A percentile compares a stretch with the other conserved stretches of the same genome.
Conservation (phyloP, 2,888 invertebrate genomes). For the Cryptocephalus moraei region DNA sequence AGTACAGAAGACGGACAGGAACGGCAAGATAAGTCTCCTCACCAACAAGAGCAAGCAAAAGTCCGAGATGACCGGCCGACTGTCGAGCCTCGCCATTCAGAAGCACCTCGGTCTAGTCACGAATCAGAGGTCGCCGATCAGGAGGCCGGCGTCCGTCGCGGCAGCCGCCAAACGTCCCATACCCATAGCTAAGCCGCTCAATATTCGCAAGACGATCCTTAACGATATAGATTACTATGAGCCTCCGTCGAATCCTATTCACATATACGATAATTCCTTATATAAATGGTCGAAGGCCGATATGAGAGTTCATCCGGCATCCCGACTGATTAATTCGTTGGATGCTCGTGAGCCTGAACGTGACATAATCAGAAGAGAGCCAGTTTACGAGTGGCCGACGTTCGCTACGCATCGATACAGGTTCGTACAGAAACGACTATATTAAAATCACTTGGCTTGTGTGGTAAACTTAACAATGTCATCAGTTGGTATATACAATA, state of each 20-base stretch:
- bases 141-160: neutral
- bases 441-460: neutral
- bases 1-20: slow-evolving; percentile 41
- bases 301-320: slow-evolving; percentile 17
- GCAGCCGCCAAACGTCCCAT: slow-evolving; percentile 14
- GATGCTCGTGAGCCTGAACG: slow-evolving; percentile 22
- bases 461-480: too few relatives aligned
- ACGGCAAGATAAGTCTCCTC: slow-evolving; percentile 43
- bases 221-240: slow-evolving; percentile 23
- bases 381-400: slow-evolving; percentile 20
- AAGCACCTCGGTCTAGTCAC: slow-evolving; percentile 32
- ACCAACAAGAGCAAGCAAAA: slow-evolving; percentile 37
- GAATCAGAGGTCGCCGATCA: slow-evolving; percentile 9
- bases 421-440: slow-evolving; percentile 1
- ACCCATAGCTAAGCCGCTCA: slow-evolving; percentile 6
- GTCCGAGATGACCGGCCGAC: slow-evolving; percentile 19
- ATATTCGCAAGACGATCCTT: slow-evolving; percentile 27
- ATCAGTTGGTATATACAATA: too few relatives aligned
- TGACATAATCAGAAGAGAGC: slow-evolving; percentile 19
- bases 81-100: slow-evolving; percentile 29
- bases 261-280: slow-evolving; percentile 15
- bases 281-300: slow-evolving; percentile 28
- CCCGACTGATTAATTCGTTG: slow-evolving; percentile 23
- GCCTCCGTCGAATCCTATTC: slow-evolving; percentile 10
- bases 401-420: slow-evolving; percentile 19